phyloP scores from a whole-genome alignment of 1,140 invertebrate species.

The Trachymyrmex cornetzi region DNA sequence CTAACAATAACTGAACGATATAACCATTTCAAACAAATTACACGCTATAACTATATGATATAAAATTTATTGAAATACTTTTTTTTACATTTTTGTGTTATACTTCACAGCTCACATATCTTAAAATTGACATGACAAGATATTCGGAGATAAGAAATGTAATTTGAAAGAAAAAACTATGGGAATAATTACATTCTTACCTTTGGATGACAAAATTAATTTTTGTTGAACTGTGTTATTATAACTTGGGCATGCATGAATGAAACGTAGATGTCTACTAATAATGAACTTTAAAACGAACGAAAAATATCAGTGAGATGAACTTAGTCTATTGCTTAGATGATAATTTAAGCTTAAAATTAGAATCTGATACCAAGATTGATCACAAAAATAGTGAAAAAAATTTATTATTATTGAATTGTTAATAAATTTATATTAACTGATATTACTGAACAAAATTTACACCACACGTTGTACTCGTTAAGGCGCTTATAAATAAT shows the following conservation, averaged over 20 bases:
- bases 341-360: conserved; percentile 9
- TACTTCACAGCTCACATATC: background rate
- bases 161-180: background rate
- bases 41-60: background rate
- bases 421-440: conserved; percentile 15
- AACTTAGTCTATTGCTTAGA: background rate
- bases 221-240: conserved; percentile 1
- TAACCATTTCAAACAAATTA: background rate
- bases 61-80: background rate
- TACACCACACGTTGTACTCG: background rate
- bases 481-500: background rate
- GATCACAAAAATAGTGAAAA: background rate
- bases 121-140: background rate
- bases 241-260: conserved; percentile 24
- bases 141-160: background rate
- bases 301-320: background rate
- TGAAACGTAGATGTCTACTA: background rate
- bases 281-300: background rate
- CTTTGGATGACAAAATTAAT: background rate
- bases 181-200: background rate
- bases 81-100: background rate
- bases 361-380: conserved; percentile 1
- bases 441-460: conserved; percentile 13
- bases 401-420: conserved; percentile 7
- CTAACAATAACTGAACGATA: background rate